Evolutionary conservation across 2,797 vertebrate genomes (phyloP).

Genomic region (Aselliscus stoliczkanus): DNA sequence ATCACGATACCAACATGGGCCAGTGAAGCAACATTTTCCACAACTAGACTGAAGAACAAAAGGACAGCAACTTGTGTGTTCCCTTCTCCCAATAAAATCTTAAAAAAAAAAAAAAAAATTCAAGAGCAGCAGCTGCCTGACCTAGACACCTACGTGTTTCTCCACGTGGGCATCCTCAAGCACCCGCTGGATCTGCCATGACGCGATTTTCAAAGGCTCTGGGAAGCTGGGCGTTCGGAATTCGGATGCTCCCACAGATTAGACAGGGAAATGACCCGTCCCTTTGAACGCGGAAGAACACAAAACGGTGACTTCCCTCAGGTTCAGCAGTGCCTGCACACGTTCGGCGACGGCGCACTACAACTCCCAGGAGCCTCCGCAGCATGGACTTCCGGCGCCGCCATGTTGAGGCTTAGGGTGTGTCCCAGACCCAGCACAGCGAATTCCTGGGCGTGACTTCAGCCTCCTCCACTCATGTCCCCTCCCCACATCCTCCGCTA

Average conservation of each 20-base stretch:
- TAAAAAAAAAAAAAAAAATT: background rate
- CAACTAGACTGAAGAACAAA: too few relatives aligned
- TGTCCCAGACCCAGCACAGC: rapidly evolving
- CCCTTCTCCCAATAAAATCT: too few relatives aligned
- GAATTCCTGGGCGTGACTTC: rapidly evolving
- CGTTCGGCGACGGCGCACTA: background rate
- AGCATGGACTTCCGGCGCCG: background rate
- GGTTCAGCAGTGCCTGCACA: rapidly evolving
- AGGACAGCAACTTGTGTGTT: too few relatives aligned
- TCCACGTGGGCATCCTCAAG: background rate
- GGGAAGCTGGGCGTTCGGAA: background rate
- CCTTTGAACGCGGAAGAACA: rapidly evolving
- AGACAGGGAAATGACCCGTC: too few relatives aligned
- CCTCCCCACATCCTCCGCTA: too few relatives aligned
- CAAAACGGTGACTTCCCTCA: rapidly evolving
- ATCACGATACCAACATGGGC: too few relatives aligned
- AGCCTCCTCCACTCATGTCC: rapidly evolving
- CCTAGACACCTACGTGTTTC: background rate
- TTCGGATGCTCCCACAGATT: too few relatives aligned
- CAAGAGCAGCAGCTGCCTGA: background rate
- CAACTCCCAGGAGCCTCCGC: background rate
- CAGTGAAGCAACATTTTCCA: too few relatives aligned
- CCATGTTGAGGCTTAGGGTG: rapidly evolving
- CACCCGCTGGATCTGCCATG: background rate
- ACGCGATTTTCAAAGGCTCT: background rate